phyloP scores from a whole-genome alignment of 2,888 invertebrate species.

The Oligia fasciuncula region DNA sequence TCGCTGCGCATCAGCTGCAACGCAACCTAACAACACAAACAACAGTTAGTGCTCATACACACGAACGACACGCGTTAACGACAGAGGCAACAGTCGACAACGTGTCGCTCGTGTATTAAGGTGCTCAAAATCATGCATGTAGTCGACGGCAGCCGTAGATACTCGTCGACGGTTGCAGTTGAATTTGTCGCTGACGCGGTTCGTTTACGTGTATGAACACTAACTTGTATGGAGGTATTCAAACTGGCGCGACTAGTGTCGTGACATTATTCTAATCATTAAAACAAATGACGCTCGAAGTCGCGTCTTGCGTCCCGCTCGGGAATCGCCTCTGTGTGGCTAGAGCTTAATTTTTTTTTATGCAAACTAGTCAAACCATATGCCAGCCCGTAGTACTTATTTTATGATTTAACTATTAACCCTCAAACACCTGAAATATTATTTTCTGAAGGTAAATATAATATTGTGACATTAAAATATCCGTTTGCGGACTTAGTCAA shows the following conservation, averaged over 20 bases:
- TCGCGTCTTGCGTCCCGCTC: background rate
- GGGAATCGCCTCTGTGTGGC: background rate
- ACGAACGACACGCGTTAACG: background rate
- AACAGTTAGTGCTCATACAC: background rate
- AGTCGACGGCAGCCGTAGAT: too few species aligned
- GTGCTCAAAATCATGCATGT: too few species aligned
- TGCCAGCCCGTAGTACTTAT: background rate
- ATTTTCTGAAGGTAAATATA: background rate
- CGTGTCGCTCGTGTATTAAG: background rate
- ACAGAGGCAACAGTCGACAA: background rate
- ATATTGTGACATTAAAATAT: background rate
- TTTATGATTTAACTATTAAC: background rate
- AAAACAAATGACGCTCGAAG: background rate
- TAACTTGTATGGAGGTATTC: too few species aligned
- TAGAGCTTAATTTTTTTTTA: background rate
- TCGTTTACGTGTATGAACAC: background rate
- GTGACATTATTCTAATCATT: background rate
- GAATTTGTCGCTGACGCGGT: too few species aligned
- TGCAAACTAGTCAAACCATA: slow-evolving; percentile 23
- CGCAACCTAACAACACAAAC: background rate
- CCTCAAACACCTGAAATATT: background rate
- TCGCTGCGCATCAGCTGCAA: too few species aligned
- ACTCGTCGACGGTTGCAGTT: too few species aligned
- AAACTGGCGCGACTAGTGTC: background rate
- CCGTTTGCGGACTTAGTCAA: background rate